Conservation (phyloP, 2,888 invertebrate species). For the Catocala fraxini region DNA sequence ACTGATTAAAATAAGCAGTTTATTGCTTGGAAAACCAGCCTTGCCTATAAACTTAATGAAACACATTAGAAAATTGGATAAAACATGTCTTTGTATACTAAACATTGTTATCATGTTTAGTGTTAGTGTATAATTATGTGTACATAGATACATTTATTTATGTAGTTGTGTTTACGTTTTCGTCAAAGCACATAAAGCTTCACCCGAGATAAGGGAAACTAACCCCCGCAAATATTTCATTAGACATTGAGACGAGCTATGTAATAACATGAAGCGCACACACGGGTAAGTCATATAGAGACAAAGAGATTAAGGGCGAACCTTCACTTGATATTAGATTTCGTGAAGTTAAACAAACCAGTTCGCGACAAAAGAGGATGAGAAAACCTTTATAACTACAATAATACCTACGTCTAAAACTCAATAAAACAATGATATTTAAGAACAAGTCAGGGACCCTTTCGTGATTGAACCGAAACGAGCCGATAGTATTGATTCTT, state of each 20-base stretch:
- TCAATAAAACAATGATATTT: slow-evolving; percentile 54
- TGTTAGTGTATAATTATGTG: slow-evolving; percentile 2
- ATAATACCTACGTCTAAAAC: slow-evolving; percentile 50
- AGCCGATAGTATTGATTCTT: slow-evolving; percentile 37
- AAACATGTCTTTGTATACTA: too few species aligned
- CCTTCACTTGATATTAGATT: slow-evolving; percentile 69
- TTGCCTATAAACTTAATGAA: too few species aligned
- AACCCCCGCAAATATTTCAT: slow-evolving; percentile 55
- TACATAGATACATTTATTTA: slow-evolving; percentile 11
- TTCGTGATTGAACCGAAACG: slow-evolving; percentile 45
- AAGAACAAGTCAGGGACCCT: slow-evolving; percentile 41
- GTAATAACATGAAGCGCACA: slow-evolving; percentile 51
- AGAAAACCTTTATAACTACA: slow-evolving; percentile 52
- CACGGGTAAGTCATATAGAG: slow-evolving; percentile 44
- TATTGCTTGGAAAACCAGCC: too few species aligned
- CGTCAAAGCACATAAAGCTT: slow-evolving; percentile 37
- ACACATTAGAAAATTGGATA: too few species aligned
- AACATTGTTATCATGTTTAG: neutral
- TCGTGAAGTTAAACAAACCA: slow-evolving; percentile 60
- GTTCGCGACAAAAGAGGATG: slow-evolving; percentile 40
- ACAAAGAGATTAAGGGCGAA: slow-evolving; percentile 61
- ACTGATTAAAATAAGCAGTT: too few species aligned
- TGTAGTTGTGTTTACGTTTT: slow-evolving; percentile 26
- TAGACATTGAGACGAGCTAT: slow-evolving; percentile 53
- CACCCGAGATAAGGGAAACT: slow-evolving; percentile 48